These are phyloP conservation scores for Metellina segmentata DNA, from an alignment of 2,888 invertebrate genomes.

Conservation along the genomic window DNA sequence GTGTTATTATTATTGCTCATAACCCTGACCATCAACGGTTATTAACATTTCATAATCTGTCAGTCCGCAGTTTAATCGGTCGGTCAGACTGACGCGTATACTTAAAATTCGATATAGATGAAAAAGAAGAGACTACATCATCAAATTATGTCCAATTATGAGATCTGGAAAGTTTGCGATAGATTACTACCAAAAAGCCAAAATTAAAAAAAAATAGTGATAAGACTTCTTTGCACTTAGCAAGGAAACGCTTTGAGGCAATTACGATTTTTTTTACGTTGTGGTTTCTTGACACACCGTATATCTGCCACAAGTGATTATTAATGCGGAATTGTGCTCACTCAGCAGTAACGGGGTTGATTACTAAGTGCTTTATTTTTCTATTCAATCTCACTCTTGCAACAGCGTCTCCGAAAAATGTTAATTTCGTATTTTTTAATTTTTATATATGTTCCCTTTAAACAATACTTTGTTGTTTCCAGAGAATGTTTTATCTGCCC, in stretches of 20 bases:
- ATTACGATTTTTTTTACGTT: slow-evolving; percentile 49
- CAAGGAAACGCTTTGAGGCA: slow-evolving; percentile 30
- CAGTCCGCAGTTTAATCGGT: slow-evolving; percentile 43
- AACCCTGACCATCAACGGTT: slow-evolving; percentile 34
- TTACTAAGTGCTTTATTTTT: slow-evolving; percentile 17
- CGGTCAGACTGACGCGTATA: slow-evolving; percentile 8
- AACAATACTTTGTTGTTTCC: too few relatives aligned
- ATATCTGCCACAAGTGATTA: slow-evolving; percentile 30
- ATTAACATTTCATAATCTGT: slow-evolving; percentile 59
- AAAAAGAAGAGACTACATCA: slow-evolving; percentile 22
- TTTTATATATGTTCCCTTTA: too few relatives aligned
- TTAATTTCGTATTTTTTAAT: too few relatives aligned
- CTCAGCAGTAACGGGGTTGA: slow-evolving; percentile 24
- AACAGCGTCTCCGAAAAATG: too few relatives aligned
- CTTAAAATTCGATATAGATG: slow-evolving; percentile 44
- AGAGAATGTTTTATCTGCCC: too few relatives aligned
- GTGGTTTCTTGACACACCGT: slow-evolving; percentile 41
- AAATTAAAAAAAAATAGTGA: slow-evolving; percentile 24
- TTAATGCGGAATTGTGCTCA: slow-evolving; percentile 43
- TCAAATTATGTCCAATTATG: slow-evolving; percentile 58
- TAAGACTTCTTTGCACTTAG: slow-evolving; percentile 12
- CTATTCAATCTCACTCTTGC: too few relatives aligned
- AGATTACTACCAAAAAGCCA: slow-evolving; percentile 26
- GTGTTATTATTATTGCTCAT: not conserved
- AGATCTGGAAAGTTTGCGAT: slow-evolving; percentile 33